phyloP scores from a whole-genome alignment of 2,113 vertebrate species.

The Hystrix brachyura region DNA sequence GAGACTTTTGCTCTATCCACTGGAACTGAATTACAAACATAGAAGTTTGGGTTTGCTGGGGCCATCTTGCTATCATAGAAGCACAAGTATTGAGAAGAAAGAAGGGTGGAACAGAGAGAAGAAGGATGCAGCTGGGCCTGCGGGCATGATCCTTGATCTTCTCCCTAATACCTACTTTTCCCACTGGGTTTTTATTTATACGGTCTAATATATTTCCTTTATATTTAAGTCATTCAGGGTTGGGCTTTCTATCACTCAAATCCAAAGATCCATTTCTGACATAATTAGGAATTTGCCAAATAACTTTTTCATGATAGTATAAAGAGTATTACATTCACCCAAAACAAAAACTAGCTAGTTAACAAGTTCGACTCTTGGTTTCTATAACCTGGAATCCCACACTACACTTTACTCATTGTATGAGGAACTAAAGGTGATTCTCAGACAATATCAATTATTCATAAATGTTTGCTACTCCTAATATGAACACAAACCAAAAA shows the following conservation, averaged over 20 bases:
- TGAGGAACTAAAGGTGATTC: neutral
- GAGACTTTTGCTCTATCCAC: neutral
- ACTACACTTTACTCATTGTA: neutral
- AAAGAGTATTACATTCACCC: neutral
- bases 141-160: neutral
- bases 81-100: neutral
- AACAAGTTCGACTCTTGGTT: neutral
- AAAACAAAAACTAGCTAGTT: neutral
- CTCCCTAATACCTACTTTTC: neutral
- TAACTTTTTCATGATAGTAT: neutral
- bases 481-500: constrained; percentile 33
- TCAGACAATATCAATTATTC: constrained; percentile 22
- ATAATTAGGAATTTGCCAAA: neutral
- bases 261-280: neutral
- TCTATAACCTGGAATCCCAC: neutral
- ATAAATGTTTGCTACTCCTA: neutral
- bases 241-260: neutral
- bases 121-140: rapidly evolving
- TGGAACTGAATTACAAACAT: neutral
- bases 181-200: neutral
- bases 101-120: neutral
- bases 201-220: neutral
- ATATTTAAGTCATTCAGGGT: neutral
- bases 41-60: neutral
- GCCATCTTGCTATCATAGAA: neutral